Base-by-base conservation (phyloP, 2,113 vertebrate species). In the Columba livia region DNA sequence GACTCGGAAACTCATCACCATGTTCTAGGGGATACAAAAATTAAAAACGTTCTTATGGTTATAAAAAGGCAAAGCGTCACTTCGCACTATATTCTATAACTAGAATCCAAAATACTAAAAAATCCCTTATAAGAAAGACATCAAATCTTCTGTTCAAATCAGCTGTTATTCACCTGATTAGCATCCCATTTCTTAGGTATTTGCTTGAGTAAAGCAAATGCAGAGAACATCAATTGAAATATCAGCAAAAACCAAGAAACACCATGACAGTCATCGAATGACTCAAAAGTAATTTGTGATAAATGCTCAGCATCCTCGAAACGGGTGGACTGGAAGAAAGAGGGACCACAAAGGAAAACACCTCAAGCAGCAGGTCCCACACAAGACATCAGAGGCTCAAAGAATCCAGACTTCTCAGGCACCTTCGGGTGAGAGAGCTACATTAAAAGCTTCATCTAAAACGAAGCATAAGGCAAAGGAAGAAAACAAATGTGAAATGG, bases 1-100 rank as follows among this genome's bases (percentile, higher is more conserved):
- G 92, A 99, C 99, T 97, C 99, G 98, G 98, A 99, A 99, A 98
- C 99, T 99, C 99, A 99, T 99, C 97, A 99, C 99, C 99, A 99
- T 99, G 98, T 99, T 99, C 99, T 99, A 60, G 9, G 77, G 69
- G 93, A 89, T 79, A 96, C 96, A 91, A 47, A 92, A 95, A 87
- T 88, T 66, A 79, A 83, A 77, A 36, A 84, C 0, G 47, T 70
- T 83, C 91, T 95, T 79, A 90, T 26, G 67, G 88, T 79, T 87
- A 70, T 42, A 24, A 71, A 70, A 25, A 90, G 31, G 36, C 51
- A 94, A 20, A 93, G 42, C 36, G 60, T 44, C 29, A 54, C 66
- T 56, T 87, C 7, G 23, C 10, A 72, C 67, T 93, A 74, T 4
- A 62, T 6, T 28, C 57, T 62, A 48, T 3, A 77, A 12, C 20